phyloP scores from a whole-genome alignment of 2,113 vertebrate genomes.

The Edolisoma coerulescens region DNA sequence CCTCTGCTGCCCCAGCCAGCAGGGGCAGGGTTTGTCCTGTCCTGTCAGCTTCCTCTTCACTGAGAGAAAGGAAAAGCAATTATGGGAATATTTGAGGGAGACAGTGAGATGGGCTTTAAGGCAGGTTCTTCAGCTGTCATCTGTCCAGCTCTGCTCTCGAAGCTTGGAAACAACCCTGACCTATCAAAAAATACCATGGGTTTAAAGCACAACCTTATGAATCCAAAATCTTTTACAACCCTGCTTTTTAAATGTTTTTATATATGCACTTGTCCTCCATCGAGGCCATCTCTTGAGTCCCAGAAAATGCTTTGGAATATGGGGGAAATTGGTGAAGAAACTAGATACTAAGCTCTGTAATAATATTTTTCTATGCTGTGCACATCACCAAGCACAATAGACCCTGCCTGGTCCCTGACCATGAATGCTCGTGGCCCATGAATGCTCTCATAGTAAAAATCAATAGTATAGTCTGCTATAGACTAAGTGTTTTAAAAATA shows the following conservation, averaged over 20 bases:
- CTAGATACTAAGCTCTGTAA: neutral
- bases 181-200: neutral
- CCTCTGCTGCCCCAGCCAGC: neutral
- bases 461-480: neutral
- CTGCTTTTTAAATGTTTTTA: neutral
- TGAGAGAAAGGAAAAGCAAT: neutral
- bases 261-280: neutral
- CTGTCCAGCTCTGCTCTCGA: neutral
- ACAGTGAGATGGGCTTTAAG: neutral
- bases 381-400: neutral
- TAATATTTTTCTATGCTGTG: neutral
- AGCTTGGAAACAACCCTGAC: neutral
- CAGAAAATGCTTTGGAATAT: neutral
- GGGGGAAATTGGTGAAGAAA: neutral
- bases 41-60: neutral
- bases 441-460: neutral
- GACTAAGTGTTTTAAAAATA: neutral
- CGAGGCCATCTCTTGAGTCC: neutral
- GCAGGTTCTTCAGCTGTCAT: neutral
- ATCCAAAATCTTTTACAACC: neutral
- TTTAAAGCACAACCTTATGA: neutral
- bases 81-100: neutral
- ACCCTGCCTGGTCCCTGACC: neutral
- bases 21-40: neutral
- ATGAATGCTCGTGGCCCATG: neutral